phyloP scores from a whole-genome alignment of 2,888 invertebrate species.

The Apamea monoglypha region DNA sequence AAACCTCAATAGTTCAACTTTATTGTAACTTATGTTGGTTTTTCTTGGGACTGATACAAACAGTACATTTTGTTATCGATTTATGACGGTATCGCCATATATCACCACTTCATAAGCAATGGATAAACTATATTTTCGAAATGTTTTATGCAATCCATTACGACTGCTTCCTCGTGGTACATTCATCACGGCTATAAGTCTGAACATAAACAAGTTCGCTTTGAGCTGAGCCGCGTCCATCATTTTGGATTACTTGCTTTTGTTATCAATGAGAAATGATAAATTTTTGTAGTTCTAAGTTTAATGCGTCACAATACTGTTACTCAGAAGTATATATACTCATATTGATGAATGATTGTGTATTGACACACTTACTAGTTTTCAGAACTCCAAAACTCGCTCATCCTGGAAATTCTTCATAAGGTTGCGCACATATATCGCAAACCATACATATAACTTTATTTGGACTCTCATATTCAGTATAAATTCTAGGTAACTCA shows the following conservation, averaged over 20 bases:
- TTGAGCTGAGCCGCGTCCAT: conserved; percentile 32
- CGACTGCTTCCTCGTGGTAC: conserved; percentile 40
- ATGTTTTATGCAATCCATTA: conserved; percentile 48
- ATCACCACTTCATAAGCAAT: conserved; percentile 27
- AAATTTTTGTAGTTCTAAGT: conserved; percentile 10
- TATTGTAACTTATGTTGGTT: conserved; percentile 32
- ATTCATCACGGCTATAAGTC: conserved; percentile 42
- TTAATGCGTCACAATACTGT: conserved; percentile 18
- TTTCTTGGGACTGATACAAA: conserved; percentile 49
- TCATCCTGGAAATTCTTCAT: background rate
- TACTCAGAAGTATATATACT: conserved; percentile 9
- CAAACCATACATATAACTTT: background rate
- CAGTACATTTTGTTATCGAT: conserved; percentile 52
- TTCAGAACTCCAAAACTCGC: background rate
- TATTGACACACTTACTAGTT: background rate
- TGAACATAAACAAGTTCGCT: conserved; percentile 47
- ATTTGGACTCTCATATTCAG: background rate
- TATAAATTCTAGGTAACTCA: background rate
- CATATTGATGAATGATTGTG: conserved; percentile 3
- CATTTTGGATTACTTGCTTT: conserved; percentile 46
- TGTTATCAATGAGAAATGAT: conserved; percentile 40
- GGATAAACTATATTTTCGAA: conserved; percentile 48
- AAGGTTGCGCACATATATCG: background rate
- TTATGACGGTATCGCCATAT: conserved; percentile 34
- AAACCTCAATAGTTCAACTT: conserved; percentile 18